Conservation (phyloP, 2,888 invertebrate species). For the Sturmia bella region DNA sequence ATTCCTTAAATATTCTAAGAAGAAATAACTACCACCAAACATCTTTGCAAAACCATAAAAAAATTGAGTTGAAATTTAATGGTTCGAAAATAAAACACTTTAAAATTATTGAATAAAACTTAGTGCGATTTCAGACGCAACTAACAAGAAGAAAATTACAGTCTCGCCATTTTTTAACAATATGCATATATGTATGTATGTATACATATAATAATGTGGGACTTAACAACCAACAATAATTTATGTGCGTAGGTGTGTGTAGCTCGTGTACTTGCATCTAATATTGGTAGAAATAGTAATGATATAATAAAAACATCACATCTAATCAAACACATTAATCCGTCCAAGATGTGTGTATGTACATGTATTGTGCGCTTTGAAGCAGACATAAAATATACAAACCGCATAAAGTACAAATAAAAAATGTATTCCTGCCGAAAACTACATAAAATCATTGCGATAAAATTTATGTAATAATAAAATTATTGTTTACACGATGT, state of each 20-base stretch:
- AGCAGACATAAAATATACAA: conserved; percentile 28
- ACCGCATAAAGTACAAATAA: neutral
- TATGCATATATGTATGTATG: too few species aligned
- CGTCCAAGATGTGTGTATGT: too few species aligned
- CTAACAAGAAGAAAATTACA: too few species aligned
- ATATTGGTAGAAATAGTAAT: conserved; percentile 28
- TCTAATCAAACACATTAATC: conserved; percentile 48
- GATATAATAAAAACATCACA: conserved; percentile 18
- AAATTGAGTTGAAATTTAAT: too few species aligned
- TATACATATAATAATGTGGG: too few species aligned
- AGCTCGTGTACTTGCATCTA: conserved; percentile 2
- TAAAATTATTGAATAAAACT: too few species aligned
- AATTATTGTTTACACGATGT: conserved; percentile 34
- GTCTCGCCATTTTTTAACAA: too few species aligned
- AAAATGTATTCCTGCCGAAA: neutral
- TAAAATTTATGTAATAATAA: conserved; percentile 46
- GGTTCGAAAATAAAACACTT: too few species aligned
- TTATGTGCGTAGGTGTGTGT: conserved; percentile 2
- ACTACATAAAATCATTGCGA: conserved; percentile 13
- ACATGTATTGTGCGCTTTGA: conserved; percentile 17
- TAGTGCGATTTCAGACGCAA: too few species aligned
- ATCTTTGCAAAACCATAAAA: too few species aligned
- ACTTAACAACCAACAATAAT: conserved; percentile 24
- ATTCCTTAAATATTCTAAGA: too few species aligned
- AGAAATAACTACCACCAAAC: too few species aligned